A percentile compares a stretch with the other conserved stretches of the same genome.
Evolutionary conservation across 2,797 vertebrate genomes (phyloP).

Genomic region (Trichosurus vulpecula): DNA sequence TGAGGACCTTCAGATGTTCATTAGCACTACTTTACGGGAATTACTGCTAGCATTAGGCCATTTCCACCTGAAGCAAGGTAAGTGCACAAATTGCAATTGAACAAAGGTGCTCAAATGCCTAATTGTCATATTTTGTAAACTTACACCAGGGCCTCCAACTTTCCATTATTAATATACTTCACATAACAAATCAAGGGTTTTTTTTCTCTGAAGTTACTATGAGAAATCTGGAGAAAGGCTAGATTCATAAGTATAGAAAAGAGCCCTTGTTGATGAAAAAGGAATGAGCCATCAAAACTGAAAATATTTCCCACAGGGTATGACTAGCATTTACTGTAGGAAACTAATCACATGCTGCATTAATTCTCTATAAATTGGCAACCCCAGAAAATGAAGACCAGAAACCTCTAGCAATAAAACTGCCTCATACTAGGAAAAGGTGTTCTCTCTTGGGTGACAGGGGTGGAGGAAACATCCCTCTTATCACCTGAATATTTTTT

Average conservation of each 20-base stretch:
- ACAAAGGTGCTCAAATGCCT: conserved; percentile 36
- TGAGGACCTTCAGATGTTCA: conserved; percentile 6
- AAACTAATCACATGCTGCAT: conserved; percentile 64
- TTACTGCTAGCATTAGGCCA: conserved; percentile 23
- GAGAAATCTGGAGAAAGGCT: not conserved
- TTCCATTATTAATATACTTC: conserved; percentile 53
- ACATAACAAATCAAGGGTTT: conserved; percentile 46
- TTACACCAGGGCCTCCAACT: conserved; percentile 11
- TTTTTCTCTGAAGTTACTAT: conserved; percentile 33
- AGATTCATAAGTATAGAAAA: not conserved
- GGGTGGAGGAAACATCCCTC: not conserved
- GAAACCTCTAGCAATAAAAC: conserved; percentile 34
- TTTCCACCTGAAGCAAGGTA: conserved; percentile 56
- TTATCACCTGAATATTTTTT: not conserved
- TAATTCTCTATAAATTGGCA: conserved; percentile 51
- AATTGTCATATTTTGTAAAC: conserved; percentile 3
- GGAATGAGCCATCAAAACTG: conserved; percentile 44
- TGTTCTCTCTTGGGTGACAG: not conserved
- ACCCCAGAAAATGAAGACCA: conserved; percentile 59
- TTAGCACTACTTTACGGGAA: conserved; percentile 43
- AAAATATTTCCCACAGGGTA: conserved; percentile 58
- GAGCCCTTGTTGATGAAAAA: not conserved
- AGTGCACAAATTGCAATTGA: not conserved
- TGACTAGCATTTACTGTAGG: conserved; percentile 49
- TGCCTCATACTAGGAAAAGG: not conserved